Conservation (phyloP, 2,797 vertebrate species). For the Pipistrellus nathusii region DNA sequence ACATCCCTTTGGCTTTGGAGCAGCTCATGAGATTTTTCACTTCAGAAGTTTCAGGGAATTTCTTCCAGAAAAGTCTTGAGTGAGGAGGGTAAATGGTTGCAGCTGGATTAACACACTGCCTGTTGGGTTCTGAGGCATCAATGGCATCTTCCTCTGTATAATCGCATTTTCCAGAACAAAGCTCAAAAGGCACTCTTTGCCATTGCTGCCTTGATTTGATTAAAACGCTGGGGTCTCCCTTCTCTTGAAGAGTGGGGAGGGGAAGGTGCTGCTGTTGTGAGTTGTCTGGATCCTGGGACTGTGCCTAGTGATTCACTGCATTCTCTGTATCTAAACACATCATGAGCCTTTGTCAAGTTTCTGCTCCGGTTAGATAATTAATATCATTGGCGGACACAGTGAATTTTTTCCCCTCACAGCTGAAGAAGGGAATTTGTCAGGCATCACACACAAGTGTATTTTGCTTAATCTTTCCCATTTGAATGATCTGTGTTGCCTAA, state of each 20-base stretch:
- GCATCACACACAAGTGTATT: conserved; percentile 41
- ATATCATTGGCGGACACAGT: conserved; percentile 69
- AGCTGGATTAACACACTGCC: conserved; percentile 54
- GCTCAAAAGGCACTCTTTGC: background rate
- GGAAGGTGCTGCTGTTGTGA: background rate
- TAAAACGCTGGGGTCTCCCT: background rate
- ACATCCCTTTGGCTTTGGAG: conserved; percentile 67
- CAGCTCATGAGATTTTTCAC: conserved; percentile 39
- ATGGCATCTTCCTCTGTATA: background rate
- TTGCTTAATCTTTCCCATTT: conserved; percentile 60
- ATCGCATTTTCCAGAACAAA: background rate
- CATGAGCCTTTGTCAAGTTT: conserved; percentile 43
- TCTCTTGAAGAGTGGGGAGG: background rate
- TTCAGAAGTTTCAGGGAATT: conserved; percentile 48
- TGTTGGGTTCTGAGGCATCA: background rate
- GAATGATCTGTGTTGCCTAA: conserved; percentile 18
- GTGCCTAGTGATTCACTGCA: conserved; percentile 65
- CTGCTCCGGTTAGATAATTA: conserved; percentile 71
- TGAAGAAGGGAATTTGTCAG: conserved; percentile 65
- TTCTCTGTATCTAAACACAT: conserved; percentile 72
- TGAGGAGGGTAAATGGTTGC: conserved; percentile 44
- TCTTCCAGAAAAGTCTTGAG: conserved; percentile 63
- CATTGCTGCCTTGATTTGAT: background rate
- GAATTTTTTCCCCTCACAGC: conserved; percentile 60
- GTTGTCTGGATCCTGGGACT: conserved; percentile 20